These are phyloP conservation scores for Maccullochella peelii DNA, from an alignment of 2,113 vertebrate species.

Conservation along the genomic window DNA sequence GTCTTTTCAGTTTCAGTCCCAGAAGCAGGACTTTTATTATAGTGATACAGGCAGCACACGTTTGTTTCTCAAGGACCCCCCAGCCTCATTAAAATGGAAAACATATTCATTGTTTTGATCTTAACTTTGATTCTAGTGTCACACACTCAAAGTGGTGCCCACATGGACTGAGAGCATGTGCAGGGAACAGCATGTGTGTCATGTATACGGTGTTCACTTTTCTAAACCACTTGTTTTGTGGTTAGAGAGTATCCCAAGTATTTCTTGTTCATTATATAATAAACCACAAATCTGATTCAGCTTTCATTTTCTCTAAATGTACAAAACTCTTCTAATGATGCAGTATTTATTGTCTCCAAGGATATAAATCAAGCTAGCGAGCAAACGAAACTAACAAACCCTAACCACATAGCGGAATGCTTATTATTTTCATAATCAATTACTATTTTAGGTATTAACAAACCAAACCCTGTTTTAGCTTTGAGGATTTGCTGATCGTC, in stretches of 20 bases:
- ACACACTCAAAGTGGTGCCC: not conserved
- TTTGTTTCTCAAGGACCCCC: not conserved
- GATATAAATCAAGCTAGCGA: not conserved
- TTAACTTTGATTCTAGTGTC: not conserved
- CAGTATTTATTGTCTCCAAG: not conserved
- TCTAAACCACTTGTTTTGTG: not conserved
- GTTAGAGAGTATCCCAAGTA: too few relatives aligned
- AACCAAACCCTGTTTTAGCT: too few relatives aligned
- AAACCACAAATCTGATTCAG: not conserved
- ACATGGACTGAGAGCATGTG: not conserved
- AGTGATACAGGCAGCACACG: not conserved
- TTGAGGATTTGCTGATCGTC: not conserved
- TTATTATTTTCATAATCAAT: too few relatives aligned
- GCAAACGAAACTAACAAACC: not conserved
- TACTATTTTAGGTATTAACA: too few relatives aligned
- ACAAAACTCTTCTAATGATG: not conserved
- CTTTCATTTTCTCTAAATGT: not conserved
- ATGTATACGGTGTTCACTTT: not conserved
- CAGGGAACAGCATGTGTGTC: not conserved
- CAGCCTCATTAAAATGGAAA: conserved; percentile 11
- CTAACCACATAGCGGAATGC: not conserved
- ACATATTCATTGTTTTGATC: conserved; percentile 32
- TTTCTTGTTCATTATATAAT: not conserved
- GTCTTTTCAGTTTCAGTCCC: not conserved
- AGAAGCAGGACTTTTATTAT: conserved; percentile 6